Evolutionary conservation across 2,888 invertebrate species (phyloP), one percentile per base, ranked within the genome.

Genomic region (Germaria angustata): DNA sequence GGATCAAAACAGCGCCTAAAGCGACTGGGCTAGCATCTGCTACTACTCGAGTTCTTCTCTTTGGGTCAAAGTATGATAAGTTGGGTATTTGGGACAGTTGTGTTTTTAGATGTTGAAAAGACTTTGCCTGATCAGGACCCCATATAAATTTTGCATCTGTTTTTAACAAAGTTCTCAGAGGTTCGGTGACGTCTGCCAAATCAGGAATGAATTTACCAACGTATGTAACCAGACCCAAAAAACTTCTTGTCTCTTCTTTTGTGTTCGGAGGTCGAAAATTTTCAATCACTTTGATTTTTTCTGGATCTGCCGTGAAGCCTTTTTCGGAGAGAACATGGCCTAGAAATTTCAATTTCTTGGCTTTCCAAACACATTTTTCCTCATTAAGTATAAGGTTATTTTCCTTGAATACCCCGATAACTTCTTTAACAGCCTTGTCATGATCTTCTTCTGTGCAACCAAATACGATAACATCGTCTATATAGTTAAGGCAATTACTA

Each of bases 341-440:
- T 32, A 55, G 9, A 34, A 55, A 55, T 32, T 15, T 55, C 3
- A 55, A 15, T n/a, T 34, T 55, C 2, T 34, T 7, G 1, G 32
- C 6, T 34, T 55, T 55, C 32, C 32, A 55, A 3, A 55, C 8
- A 15, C 32, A 55, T 15, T 55, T 55, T 2, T 34, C 34, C 0
- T 32, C 15, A 55, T 55, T 55, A 15, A 55, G 15, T 2, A 9
- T 15, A 2, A 34, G 8, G 4, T 55, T 55, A 55, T 32, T 1
- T 1, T 34, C 9, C n/a, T 55, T 17, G 8, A 55, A 55, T 7
- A 55, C 17, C 1, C 2, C 0, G 3, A 86, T 55, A 9, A 89
- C 84, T 32, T 24, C 20, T 6, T 85, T 53, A 4, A 89, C 53
- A 9, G 82, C 81, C 20, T 59, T 32, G 59, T 88, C 86, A 81